Conservation (phyloP, 2,797 vertebrate species). For the Poecilia wingei region DNA sequence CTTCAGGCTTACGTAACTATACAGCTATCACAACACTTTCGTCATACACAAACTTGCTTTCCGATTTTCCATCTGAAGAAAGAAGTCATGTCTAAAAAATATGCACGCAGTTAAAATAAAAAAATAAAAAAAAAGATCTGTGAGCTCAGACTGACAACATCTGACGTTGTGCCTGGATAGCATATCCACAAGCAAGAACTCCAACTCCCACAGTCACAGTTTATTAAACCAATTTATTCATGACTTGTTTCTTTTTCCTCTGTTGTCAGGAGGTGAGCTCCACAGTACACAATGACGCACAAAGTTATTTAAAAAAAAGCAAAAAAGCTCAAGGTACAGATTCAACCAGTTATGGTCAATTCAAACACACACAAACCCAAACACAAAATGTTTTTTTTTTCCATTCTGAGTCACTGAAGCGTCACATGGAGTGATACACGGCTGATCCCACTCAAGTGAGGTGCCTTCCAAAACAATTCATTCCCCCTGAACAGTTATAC, state of each 20-base stretch:
- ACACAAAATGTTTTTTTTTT: not conserved
- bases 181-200: not conserved
- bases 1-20: slow-evolving; percentile 1
- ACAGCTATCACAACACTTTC: not conserved
- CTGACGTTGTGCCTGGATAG: not conserved
- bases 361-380: not conserved
- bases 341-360: not conserved
- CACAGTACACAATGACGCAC: not conserved
- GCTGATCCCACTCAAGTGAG: not conserved
- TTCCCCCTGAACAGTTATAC: not conserved
- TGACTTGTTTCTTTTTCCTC: not conserved
- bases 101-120: not conserved
- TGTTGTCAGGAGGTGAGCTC: slow-evolving; percentile 5
- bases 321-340: not conserved
- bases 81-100: not conserved
- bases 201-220: not conserved
- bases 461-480: not conserved
- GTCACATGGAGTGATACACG: not conserved
- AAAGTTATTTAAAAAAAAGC: not conserved
- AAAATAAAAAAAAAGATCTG: not conserved
- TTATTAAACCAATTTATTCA: slow-evolving; percentile 9
- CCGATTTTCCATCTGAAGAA: not conserved
- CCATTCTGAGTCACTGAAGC: slow-evolving; percentile 1
- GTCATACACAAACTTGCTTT: not conserved
- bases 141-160: not conserved